A percentile compares a stretch with the other conserved stretches of the same genome.
These are phyloP conservation scores for Caenorhabditis japonica DNA, from an alignment of 2,888 invertebrate species.

Conservation along the genomic window DNA sequence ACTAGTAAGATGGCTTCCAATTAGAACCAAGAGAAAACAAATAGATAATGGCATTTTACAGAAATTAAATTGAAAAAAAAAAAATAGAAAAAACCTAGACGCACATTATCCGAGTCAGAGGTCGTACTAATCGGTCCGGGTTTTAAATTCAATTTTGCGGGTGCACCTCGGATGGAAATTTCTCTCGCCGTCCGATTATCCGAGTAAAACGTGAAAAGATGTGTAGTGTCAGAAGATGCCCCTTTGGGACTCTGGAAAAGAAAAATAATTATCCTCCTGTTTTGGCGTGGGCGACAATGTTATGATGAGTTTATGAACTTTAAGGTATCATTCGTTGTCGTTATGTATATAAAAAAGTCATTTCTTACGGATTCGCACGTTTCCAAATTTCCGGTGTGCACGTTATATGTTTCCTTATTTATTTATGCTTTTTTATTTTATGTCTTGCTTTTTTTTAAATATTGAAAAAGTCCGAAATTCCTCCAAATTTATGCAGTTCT, in stretches of 20 bases:
- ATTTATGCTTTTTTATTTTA: not conserved
- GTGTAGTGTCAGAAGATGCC: not conserved
- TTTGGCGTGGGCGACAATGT: too few relatives aligned
- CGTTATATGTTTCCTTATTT: not conserved
- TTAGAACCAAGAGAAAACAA: too few relatives aligned
- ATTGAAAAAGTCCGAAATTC: too few relatives aligned
- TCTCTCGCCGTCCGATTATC: slow-evolving; percentile 47
- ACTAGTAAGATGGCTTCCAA: too few relatives aligned
- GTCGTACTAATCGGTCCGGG: slow-evolving; percentile 24
- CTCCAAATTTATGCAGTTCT: too few relatives aligned
- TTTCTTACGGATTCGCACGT: slow-evolving; percentile 2
- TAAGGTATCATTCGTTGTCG: too few relatives aligned
- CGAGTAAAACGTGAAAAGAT: slow-evolving; percentile 46
- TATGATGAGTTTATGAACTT: too few relatives aligned
- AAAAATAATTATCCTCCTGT: not conserved
- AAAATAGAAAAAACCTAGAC: not conserved
- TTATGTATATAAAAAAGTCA: too few relatives aligned
- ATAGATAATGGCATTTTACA: not conserved
- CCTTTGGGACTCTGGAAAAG: slow-evolving; percentile 32
- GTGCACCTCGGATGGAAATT: slow-evolving; percentile 3
- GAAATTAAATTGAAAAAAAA: not conserved
- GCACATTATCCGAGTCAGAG: slow-evolving; percentile 11
- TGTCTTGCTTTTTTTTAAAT: too few relatives aligned
- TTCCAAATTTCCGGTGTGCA: slow-evolving; percentile 7
- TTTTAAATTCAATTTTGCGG: not conserved